Evolutionary conservation across 2,113 vertebrate species (phyloP).

Genomic region (Zosterops borbonicus): DNA sequence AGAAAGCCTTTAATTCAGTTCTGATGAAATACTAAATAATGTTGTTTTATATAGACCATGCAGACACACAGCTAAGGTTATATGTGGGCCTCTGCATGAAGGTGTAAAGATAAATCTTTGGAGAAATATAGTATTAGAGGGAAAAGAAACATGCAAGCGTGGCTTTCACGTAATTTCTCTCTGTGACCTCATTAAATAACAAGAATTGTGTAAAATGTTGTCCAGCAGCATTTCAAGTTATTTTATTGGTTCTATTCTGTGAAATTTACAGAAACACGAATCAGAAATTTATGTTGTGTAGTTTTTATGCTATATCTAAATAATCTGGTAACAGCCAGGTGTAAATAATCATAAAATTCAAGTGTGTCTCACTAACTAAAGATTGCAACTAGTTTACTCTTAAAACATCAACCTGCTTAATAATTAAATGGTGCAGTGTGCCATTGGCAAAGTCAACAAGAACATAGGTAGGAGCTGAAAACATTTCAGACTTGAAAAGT

Average conservation of each 20-base stretch:
- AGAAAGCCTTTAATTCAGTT: background rate
- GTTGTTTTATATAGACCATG: background rate
- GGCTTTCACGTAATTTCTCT: background rate
- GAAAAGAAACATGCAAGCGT: background rate
- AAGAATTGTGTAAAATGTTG: background rate
- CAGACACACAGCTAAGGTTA: accelerated
- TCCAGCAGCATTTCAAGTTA: background rate
- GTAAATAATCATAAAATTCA: background rate
- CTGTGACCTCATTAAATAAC: background rate
- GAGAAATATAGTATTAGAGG: background rate
- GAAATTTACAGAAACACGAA: background rate
- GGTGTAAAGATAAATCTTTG: background rate
- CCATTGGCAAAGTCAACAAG: slow-evolving; percentile 18
- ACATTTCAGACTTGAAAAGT: background rate
- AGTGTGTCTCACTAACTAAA: background rate
- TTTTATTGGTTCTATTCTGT: background rate
- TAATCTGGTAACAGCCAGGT: background rate
- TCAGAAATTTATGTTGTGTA: background rate
- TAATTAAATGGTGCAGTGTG: background rate
- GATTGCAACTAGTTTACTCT: background rate
- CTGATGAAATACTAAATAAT: background rate
- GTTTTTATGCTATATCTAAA: background rate
- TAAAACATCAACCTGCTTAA: slow-evolving; percentile 6
- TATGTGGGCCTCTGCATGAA: background rate
- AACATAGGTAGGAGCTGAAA: slow-evolving; percentile 6